Percentiles rank a stretch among this genome's conserved stretches.
Evolutionary conservation across 1,140 invertebrate genomes (phyloP).

Genomic region (Panagrolaimus sp.): DNA sequence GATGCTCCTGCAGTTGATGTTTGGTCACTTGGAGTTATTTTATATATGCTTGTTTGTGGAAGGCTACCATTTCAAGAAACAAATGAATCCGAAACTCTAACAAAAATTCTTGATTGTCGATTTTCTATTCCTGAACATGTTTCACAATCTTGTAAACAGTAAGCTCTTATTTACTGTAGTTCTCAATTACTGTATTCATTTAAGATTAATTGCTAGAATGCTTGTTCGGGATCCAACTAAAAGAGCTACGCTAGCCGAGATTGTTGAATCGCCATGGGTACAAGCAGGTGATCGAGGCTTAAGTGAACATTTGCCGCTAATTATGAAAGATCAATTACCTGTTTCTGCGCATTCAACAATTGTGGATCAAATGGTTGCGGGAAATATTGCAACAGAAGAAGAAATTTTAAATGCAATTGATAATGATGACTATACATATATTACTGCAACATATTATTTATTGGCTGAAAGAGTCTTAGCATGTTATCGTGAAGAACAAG

Average conservation of each 20-base stretch:
- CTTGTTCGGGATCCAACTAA: slow-evolving; percentile 82
- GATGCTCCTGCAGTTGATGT: slow-evolving; percentile 71
- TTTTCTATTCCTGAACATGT: slow-evolving; percentile 84
- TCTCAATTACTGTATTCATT: slow-evolving; percentile 23
- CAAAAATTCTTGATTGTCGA: slow-evolving; percentile 99
- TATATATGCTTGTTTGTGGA: slow-evolving; percentile 96
- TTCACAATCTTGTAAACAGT: slow-evolving; percentile 77
- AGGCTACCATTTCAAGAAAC: slow-evolving; percentile 95
- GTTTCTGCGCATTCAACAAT: slow-evolving; percentile 86
- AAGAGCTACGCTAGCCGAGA: slow-evolving; percentile 78
- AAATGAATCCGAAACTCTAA: slow-evolving; percentile 96
- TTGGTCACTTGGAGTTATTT: slow-evolving; percentile 94
- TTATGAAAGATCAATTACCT: slow-evolving; percentile 75
- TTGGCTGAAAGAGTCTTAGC: slow-evolving; percentile 77
- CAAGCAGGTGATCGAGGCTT: slow-evolving; percentile 60
- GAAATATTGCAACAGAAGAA: slow-evolving; percentile 72
- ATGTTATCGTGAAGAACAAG: slow-evolving; percentile 47
- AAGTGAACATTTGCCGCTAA: slow-evolving; percentile 69
- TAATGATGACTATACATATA: slow-evolving; percentile 92
- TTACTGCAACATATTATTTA: slow-evolving; percentile 95
- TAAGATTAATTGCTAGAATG: slow-evolving; percentile 81
- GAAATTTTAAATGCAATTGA: slow-evolving; percentile 73
- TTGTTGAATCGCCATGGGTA: slow-evolving; percentile 79
- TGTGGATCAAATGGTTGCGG: slow-evolving; percentile 81
- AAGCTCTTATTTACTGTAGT: slow-evolving; percentile 38